A percentile compares a stretch with the other conserved stretches of the same genome.
Conservation (phyloP, 2,888 invertebrate genomes). For the Myopa testacea region DNA sequence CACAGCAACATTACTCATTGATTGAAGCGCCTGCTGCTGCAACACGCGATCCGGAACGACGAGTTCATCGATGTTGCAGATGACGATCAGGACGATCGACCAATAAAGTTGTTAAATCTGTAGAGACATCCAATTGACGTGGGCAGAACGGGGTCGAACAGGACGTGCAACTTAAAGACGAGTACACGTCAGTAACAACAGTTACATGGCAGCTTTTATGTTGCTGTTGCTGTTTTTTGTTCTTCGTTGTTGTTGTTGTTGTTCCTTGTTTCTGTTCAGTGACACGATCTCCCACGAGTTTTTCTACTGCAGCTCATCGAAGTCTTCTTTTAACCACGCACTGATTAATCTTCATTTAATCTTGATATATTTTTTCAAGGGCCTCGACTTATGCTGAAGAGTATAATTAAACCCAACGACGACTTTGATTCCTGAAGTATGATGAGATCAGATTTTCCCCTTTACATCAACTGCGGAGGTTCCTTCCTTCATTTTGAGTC, state of each 20-base stretch:
- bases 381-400: neutral
- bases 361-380: slow-evolving; percentile 2
- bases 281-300: slow-evolving; percentile 16
- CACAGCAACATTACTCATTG: neutral
- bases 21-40: neutral
- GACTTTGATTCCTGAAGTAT: neutral
- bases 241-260: neutral
- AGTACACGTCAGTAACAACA: neutral
- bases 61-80: neutral
- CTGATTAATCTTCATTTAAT: slow-evolving; percentile 33
- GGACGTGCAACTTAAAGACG: neutral
- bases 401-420: neutral
- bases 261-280: neutral
- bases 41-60: neutral
- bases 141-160: slow-evolving; percentile 9
- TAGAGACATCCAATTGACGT: slow-evolving; percentile 20
- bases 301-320: neutral
- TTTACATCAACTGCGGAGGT: neutral
- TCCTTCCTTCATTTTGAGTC: neutral
- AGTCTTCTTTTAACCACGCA: slow-evolving; percentile 14
- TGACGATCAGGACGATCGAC: neutral
- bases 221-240: neutral
- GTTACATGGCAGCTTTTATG: neutral
- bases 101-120: slow-evolving; percentile 32
- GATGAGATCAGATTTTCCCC: neutral